phyloP scores from a whole-genome alignment of 2,888 invertebrate genomes.

The Apodemia mormo region DNA sequence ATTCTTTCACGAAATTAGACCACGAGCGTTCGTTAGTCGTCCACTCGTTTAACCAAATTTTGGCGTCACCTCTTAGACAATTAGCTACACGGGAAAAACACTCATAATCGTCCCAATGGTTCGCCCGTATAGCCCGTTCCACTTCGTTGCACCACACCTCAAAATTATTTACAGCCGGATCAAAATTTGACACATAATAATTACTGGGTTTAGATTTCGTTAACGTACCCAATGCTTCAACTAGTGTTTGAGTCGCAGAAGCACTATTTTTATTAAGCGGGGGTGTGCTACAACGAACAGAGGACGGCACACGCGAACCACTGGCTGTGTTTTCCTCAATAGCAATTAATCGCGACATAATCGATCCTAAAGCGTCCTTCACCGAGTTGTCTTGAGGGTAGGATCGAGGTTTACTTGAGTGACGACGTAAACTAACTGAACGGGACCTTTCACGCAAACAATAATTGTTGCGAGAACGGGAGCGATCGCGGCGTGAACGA shows the following conservation, averaged over 20 bases:
- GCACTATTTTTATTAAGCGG: neutral
- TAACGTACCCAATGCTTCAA: neutral
- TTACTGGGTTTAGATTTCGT: neutral
- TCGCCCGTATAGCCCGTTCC: neutral
- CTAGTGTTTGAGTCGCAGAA: neutral
- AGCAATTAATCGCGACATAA: neutral
- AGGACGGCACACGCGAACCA: neutral
- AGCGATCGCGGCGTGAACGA: neutral
- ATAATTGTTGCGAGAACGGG: too few species aligned
- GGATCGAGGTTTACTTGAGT: neutral
- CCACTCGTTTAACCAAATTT: conserved; percentile 4
- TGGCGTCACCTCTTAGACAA: conserved; percentile 10
- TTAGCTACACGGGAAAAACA: neutral
- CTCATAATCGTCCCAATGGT: conserved; percentile 7
- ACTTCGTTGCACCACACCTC: neutral
- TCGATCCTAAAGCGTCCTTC: neutral
- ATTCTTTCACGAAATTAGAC: conserved; percentile 10
- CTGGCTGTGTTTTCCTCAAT: neutral
- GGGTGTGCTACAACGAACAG: neutral
- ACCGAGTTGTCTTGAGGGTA: neutral
- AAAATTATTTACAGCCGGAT: neutral
- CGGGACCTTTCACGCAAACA: neutral
- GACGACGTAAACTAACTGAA: neutral
- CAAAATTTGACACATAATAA: neutral
- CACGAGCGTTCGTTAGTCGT: conserved; percentile 6